These are phyloP conservation scores for Clarias magur DNA, from an alignment of 2,113 vertebrate species.

Conservation along the genomic window DNA sequence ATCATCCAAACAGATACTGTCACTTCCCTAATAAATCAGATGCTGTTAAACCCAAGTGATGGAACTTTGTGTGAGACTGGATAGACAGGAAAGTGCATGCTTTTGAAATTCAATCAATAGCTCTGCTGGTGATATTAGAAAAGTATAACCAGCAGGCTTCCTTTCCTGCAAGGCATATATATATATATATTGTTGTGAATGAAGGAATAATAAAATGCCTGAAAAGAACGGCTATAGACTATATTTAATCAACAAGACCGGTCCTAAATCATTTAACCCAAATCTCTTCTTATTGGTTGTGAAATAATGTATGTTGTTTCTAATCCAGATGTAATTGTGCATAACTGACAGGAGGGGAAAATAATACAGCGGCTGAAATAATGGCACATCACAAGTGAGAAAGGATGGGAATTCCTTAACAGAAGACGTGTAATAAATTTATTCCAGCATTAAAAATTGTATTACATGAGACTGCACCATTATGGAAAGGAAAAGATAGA, in stretches of 20 bases:
- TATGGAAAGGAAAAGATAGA: constrained; percentile 38
- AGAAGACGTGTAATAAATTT: constrained; percentile 13
- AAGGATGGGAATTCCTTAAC: constrained; percentile 17
- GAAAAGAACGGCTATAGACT: neutral
- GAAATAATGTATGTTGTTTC: constrained; percentile 3
- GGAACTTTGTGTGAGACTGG: neutral
- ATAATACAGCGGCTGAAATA: constrained; percentile 9
- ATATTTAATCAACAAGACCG: neutral
- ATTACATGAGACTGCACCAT: neutral
- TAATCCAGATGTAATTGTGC: constrained; percentile 16
- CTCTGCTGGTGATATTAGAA: neutral
- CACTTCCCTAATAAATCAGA: constrained; percentile 36
- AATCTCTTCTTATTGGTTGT: constrained; percentile 10
- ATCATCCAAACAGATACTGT: constrained; percentile 39
- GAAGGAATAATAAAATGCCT: neutral
- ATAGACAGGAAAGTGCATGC: constrained; percentile 16
- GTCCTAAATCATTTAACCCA: neutral
- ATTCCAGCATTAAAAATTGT: constrained; percentile 3
- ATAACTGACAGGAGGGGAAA: neutral
- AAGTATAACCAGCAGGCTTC: neutral
- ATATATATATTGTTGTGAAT: neutral
- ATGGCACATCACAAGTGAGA: neutral
- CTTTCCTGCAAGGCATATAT: neutral
- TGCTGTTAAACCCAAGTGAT: constrained; percentile 12
- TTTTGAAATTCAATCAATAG: constrained; percentile 18